These are phyloP conservation scores for Oophaga pumilio DNA, from an alignment of 2,113 vertebrate genomes.

Conservation along the genomic window DNA sequence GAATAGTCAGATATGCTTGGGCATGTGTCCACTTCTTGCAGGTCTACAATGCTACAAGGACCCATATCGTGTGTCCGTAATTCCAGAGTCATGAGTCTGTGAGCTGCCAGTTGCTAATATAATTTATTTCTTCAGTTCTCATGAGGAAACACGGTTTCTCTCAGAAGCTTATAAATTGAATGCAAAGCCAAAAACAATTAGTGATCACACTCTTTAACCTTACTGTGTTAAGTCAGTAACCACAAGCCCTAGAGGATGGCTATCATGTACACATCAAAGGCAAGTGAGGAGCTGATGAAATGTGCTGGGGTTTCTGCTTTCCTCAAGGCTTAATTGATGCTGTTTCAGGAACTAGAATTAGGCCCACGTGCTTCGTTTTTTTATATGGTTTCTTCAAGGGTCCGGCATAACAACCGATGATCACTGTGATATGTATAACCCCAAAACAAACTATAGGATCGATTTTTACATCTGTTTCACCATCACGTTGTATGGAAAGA, in stretches of 20 bases:
- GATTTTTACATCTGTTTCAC: no score
- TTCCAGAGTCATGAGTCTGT: background rate
- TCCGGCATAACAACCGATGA: no score
- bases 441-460: no score
- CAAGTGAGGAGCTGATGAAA: background rate
- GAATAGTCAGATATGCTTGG: background rate
- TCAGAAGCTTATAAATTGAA: background rate
- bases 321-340: background rate
- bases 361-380: no score
- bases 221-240: background rate
- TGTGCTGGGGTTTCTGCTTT: background rate
- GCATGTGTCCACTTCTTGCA: background rate
- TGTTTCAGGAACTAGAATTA: background rate
- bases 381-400: no score
- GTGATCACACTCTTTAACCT: background rate
- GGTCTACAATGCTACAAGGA: background rate
- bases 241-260: background rate
- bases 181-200: conserved; percentile 2
- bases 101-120: background rate
- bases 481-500: no score
- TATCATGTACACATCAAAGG: conserved; percentile 13
- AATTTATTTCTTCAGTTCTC: background rate
- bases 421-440: no score
- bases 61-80: background rate
- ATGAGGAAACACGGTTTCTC: background rate